Evolutionary conservation across 1,140 invertebrate species (phyloP), one percentile per base, ranked within the genome.

Genomic region (Drosophila punjabiensis): DNA sequence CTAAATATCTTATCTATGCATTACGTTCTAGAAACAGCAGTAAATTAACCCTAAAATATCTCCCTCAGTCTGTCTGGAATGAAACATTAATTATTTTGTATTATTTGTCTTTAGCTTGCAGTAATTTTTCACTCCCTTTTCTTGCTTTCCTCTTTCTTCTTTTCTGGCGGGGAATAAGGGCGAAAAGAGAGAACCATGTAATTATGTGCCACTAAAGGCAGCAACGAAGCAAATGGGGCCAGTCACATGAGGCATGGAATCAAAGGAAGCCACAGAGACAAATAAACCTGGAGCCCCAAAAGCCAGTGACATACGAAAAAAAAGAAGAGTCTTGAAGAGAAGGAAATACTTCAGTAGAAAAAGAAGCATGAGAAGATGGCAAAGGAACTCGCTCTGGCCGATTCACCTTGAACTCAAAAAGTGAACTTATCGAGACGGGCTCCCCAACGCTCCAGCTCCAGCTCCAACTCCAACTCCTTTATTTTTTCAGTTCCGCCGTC

Each of bases 321-420:
- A 55, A 64, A 70, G 71, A 63, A 63, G 28, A 64, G 55, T 53
- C 50, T 16, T 32, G 58, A 41, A 63, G 59, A 48, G 53, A 18
- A 56, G 69, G 28, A 59, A 52, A 61, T 48, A 41, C 45, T 65
- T 9, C 20, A 45, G 20, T 32, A 33, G 67, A 74, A 47, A 14
- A 39, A 59, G 7, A 35, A 10, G 33, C 33, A 37, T 50, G 24
- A 32, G 28, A 52, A 47, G 59, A 52, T 59, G 20, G 60, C 33
- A 13, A 70, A 41, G 56, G 37, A 83, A 60, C 76, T 63, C 32
- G 37, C 65, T 75, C 59, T 73, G 80, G 62, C 80, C 75, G 83
- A 80, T 77, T 89, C 82, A 89, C 86, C 86, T 89, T 89, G 86
- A 89, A 89, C 86, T 90, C 86, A 73, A 84, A 71, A 82, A 69